Conservation (phyloP, 1,140 invertebrate genomes). For the Pachyrhynchus sulphureomaculatus region DNA sequence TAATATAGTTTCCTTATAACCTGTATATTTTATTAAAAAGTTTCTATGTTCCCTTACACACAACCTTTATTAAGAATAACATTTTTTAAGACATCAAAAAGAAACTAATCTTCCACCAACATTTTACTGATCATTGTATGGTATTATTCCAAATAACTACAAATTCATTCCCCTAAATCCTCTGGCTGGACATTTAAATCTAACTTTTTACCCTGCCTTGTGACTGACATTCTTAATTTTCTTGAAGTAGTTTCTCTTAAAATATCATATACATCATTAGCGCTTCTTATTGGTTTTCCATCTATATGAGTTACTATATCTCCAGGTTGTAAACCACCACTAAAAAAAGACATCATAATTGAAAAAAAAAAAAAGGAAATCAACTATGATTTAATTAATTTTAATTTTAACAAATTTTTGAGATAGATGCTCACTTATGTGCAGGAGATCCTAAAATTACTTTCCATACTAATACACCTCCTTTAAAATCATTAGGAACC, state of each 20-base stretch:
- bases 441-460: slow-evolving; percentile 85
- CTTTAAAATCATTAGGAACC: slow-evolving; percentile 61
- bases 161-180: slow-evolving; percentile 34
- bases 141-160: not conserved
- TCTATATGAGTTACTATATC: slow-evolving; percentile 86
- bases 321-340: slow-evolving; percentile 77
- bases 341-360: slow-evolving; percentile 48
- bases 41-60: too few relatives aligned
- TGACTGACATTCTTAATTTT: slow-evolving; percentile 39
- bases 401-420: too few relatives aligned
- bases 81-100: too few relatives aligned
- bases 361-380: not conserved
- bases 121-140: too few relatives aligned
- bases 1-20: too few relatives aligned
- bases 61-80: too few relatives aligned
- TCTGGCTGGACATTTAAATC: slow-evolving; percentile 41
- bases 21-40: too few relatives aligned
- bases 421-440: slow-evolving; percentile 63
- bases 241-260: slow-evolving; percentile 26
- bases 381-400: too few relatives aligned
- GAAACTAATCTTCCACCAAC: too few relatives aligned
- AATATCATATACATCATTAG: slow-evolving; percentile 57
- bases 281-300: slow-evolving; percentile 62
- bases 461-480: slow-evolving; percentile 85
- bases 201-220: slow-evolving; percentile 35